Evolutionary conservation across 2,113 vertebrate genomes (phyloP).

Genomic region (Hippocampus abdominalis): DNA sequence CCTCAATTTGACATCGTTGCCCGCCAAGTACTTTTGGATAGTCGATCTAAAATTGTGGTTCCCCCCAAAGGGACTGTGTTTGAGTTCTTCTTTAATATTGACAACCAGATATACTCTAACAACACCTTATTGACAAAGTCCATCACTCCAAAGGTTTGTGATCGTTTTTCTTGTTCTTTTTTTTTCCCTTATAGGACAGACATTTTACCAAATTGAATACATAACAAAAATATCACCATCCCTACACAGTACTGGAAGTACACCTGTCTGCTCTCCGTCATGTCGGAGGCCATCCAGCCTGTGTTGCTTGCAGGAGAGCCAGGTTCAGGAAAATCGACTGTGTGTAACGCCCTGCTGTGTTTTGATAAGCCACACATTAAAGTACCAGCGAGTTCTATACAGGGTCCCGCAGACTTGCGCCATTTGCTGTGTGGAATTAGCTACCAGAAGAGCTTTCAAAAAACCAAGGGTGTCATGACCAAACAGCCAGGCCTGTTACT

Average conservation of each 20-base stretch:
- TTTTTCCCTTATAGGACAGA: not conserved
- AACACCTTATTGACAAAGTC: conserved; percentile 34
- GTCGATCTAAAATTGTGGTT: conserved; percentile 63
- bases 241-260: conserved; percentile 68
- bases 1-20: conserved; percentile 71
- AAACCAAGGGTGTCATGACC: not conserved
- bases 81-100: conserved; percentile 70
- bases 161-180: not conserved
- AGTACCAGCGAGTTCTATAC: conserved; percentile 55
- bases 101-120: conserved; percentile 35
- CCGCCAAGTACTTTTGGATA: conserved; percentile 54
- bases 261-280: conserved; percentile 66
- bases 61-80: conserved; percentile 70
- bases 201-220: not conserved
- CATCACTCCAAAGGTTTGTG: conserved; percentile 71
- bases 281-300: conserved; percentile 71
- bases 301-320: conserved; percentile 77
- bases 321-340: conserved; percentile 75
- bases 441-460: conserved; percentile 13
- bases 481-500: conserved; percentile 62
- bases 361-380: conserved; percentile 53
- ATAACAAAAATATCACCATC: conserved; percentile 3
- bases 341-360: conserved; percentile 68
- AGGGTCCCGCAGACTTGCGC: conserved; percentile 60
- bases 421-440: conserved; percentile 57